These are phyloP conservation scores for Erpornis zantholeuca DNA, from an alignment of 2,113 vertebrate species.

Conservation along the genomic window DNA sequence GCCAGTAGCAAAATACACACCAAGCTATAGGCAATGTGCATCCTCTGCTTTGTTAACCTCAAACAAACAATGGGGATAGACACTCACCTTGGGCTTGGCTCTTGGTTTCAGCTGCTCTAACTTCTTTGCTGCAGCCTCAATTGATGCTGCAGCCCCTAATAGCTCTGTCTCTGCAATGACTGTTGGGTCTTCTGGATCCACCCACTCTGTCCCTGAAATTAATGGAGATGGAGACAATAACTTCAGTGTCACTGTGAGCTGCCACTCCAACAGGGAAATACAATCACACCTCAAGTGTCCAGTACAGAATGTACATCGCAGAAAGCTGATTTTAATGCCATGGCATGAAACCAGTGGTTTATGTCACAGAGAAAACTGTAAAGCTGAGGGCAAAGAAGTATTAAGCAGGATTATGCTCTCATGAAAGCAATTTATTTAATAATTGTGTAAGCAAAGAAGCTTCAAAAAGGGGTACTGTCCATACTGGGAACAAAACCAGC, in stretches of 20 bases:
- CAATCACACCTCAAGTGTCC: not conserved
- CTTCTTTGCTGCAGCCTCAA: constrained; percentile 98
- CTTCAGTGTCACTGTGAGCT: not conserved
- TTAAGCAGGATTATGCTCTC: not conserved
- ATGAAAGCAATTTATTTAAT: not conserved
- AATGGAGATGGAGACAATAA: constrained; percentile 10
- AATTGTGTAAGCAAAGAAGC: not conserved
- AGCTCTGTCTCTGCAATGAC: constrained; percentile 96
- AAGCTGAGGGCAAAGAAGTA: not conserved
- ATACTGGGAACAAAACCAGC: not conserved
- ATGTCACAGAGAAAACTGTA: not conserved
- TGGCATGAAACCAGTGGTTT: not conserved
- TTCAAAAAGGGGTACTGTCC: not conserved
- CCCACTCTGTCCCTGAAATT: constrained; percentile 91
- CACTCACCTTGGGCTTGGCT: constrained; percentile 95
- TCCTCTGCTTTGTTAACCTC: not conserved
- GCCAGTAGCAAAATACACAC: not conserved
- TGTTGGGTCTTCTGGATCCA: constrained; percentile 96
- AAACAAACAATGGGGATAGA: not conserved
- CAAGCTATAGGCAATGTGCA: not conserved
- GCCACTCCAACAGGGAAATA: not conserved
- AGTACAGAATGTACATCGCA: rapidly evolving
- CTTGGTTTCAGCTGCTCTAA: constrained; percentile 96
- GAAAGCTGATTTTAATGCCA: not conserved
- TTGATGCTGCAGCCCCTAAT: constrained; percentile 94